A percentile compares a stretch with the other conserved stretches of the same genome.
These are phyloP conservation scores for Pristis pectinata DNA, from an alignment of 2,797 vertebrate species.

Conservation along the genomic window DNA sequence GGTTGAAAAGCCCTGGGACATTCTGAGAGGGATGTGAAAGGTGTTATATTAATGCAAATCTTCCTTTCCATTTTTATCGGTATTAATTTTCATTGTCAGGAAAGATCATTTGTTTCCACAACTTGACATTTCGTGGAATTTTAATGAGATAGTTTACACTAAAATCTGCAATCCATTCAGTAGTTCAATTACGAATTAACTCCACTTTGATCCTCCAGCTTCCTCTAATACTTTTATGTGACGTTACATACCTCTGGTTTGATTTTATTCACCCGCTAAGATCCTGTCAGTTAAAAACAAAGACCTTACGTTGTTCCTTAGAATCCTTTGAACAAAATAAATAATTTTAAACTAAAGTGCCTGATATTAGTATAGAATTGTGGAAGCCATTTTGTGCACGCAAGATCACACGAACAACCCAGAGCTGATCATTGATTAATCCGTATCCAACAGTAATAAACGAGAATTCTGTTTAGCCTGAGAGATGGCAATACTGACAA, in stretches of 20 bases:
- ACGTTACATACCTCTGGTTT: not conserved
- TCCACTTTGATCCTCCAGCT: not conserved
- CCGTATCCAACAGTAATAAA: not conserved
- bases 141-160: no score
- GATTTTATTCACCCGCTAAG: not conserved
- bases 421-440: not conserved
- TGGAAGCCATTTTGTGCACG: not conserved
- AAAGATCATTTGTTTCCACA: no score
- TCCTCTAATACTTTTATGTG: not conserved
- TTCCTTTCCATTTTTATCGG: no score
- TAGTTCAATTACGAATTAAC: not conserved
- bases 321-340: not conserved
- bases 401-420: not conserved
- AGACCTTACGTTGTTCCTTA: not conserved
- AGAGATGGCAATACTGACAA: not conserved
- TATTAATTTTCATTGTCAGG: no score
- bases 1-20: no score
- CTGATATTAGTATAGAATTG: not conserved
- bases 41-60: no score
- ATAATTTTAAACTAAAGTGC: not conserved
- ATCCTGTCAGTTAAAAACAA: not conserved
- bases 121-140: no score
- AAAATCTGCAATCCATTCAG: no score
- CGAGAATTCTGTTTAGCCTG: not conserved
- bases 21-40: no score